phyloP scores from a whole-genome alignment of 2,113 vertebrate species.

The Naja naja region DNA sequence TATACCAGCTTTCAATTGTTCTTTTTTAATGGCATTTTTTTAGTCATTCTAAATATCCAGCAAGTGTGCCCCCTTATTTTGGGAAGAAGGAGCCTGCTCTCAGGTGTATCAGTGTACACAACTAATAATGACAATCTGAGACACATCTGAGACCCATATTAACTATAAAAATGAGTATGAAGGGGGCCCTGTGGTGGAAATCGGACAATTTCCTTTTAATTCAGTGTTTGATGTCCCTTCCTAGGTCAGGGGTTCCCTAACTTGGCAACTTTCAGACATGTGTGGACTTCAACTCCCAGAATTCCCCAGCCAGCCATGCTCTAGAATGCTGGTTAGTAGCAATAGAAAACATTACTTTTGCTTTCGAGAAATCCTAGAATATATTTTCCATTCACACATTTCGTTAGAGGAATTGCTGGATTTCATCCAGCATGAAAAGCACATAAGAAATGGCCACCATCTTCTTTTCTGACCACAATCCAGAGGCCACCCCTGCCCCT shows the following conservation, averaged over 20 bases:
- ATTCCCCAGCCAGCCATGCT: too few species aligned
- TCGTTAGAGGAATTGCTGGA: neutral
- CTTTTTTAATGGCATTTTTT: neutral
- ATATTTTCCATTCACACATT: neutral
- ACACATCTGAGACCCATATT: neutral
- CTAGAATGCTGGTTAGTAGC: neutral
- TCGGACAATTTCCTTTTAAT: neutral
- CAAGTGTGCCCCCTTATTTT: neutral
- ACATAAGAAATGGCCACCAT: neutral
- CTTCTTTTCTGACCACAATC: neutral
- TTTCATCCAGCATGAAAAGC: neutral
- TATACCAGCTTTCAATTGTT: neutral
- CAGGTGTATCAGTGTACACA: neutral
- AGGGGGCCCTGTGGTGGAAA: neutral
- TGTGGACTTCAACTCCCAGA: too few species aligned
- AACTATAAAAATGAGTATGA: neutral
- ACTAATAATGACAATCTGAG: neutral
- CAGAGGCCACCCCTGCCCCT: neutral
- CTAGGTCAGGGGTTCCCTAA: neutral
- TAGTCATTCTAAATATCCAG: neutral
- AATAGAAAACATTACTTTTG: neutral
- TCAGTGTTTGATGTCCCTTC: neutral
- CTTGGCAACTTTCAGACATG: too few species aligned
- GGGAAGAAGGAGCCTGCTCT: neutral
- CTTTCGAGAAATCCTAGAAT: neutral